These are phyloP conservation scores for Rhynchomys soricoides DNA, from an alignment of 2,113 vertebrate species.

Conservation along the genomic window DNA sequence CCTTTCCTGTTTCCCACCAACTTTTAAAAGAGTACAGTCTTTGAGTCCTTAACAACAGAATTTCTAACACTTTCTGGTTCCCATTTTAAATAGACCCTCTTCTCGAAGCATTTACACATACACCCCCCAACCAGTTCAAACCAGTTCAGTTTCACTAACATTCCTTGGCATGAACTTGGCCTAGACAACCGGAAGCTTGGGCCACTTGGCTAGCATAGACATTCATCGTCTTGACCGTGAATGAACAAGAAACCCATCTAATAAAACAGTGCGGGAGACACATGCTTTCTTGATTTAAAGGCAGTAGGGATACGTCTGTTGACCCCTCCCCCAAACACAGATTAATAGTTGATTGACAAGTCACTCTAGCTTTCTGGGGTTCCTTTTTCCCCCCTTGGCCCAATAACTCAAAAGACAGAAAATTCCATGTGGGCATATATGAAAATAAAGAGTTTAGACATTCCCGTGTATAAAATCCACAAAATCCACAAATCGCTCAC, in stretches of 20 bases:
- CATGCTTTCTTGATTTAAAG: constrained; percentile 50
- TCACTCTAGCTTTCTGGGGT: background rate
- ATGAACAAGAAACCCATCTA: constrained; percentile 42
- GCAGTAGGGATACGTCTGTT: constrained; percentile 34
- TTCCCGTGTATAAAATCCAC: constrained; percentile 76
- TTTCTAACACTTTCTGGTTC: background rate
- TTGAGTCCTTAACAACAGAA: background rate
- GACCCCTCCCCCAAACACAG: constrained; percentile 3
- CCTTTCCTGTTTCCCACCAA: background rate
- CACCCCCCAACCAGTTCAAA: background rate
- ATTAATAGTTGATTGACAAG: constrained; percentile 29
- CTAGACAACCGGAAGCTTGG: background rate
- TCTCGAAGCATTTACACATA: background rate
- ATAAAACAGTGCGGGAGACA: constrained; percentile 16
- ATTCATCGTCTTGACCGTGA: constrained; percentile 23
- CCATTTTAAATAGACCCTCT: background rate
- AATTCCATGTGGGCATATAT: constrained; percentile 8
- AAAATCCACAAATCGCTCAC: constrained; percentile 41
- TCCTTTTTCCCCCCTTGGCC: background rate
- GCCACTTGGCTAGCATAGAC: constrained; percentile 1
- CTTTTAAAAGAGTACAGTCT: constrained; percentile 51
- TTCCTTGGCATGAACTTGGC: constrained; percentile 44
- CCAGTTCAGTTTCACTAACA: background rate
- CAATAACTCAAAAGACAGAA: constrained; percentile 11
- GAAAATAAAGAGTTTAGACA: constrained; percentile 52